phyloP scores from a whole-genome alignment of 1,140 invertebrate species.

The Homarus americanus region DNA sequence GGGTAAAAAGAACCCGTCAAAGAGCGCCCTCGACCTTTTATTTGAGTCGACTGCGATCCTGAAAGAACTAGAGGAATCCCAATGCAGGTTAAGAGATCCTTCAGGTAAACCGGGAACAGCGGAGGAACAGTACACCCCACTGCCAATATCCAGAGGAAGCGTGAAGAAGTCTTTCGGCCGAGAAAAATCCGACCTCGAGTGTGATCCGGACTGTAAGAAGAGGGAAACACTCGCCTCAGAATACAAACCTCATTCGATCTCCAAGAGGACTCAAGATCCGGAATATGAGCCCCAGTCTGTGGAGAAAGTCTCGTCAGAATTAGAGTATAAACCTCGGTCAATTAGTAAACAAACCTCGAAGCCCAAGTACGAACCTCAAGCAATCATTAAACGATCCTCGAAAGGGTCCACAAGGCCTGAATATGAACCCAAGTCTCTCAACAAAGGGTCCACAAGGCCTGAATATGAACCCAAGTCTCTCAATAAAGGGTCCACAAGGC shows the following conservation, averaged over 20 bases:
- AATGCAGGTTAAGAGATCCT: not conserved
- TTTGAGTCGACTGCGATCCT: not conserved
- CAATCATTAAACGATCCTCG: constrained; percentile 21
- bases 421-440: constrained; percentile 41
- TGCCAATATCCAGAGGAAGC: constrained; percentile 1
- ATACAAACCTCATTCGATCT: no score
- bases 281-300: no score
- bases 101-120: not conserved
- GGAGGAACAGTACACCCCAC: constrained; percentile 45
- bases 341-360: not conserved
- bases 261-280: no score
- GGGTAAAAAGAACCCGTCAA: not conserved
- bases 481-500: no score
- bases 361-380: constrained; percentile 27
- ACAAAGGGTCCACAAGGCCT: constrained; percentile 4
- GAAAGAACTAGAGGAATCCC: not conserved
- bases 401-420: no score
- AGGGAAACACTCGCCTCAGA: not conserved
- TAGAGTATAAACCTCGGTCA: not conserved
- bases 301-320: no score
- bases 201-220: not conserved
- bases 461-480: no score
- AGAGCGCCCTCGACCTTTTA: constrained; percentile 16
- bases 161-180: not conserved
- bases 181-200: not conserved